Evolutionary conservation across 2,888 invertebrate genomes (phyloP).

Genomic region (Iphiclides podalirius): DNA sequence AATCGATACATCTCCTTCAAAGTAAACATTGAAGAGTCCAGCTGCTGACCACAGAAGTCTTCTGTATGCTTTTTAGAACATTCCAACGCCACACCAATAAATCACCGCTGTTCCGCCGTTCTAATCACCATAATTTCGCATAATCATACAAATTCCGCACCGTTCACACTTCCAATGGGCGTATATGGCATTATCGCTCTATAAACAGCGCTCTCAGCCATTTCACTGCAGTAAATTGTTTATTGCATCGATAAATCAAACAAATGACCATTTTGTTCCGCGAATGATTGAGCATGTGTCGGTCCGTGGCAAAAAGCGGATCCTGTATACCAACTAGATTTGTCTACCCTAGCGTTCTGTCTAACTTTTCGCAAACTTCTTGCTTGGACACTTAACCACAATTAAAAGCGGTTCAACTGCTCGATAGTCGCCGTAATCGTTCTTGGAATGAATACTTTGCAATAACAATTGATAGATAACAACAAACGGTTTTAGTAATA

Average conservation of each 20-base stretch:
- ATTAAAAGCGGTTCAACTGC: background rate
- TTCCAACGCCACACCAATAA: background rate
- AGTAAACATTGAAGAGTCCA: background rate
- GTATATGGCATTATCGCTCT: constrained; percentile 23
- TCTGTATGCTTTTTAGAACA: background rate
- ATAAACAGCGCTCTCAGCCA: constrained; percentile 22
- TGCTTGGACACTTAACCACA: constrained; percentile 7
- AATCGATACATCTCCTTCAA: too few relatives aligned
- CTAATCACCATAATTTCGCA: constrained; percentile 24
- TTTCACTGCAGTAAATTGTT: constrained; percentile 12
- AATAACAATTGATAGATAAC: background rate
- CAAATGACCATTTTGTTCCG: constrained; percentile 15
- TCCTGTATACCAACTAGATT: constrained; percentile 2
- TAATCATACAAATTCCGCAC: constrained; percentile 27
- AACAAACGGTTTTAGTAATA: too few relatives aligned
- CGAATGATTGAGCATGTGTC: constrained; percentile 4
- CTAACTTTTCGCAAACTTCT: background rate
- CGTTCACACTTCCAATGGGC: constrained; percentile 24
- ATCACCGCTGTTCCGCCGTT: background rate
- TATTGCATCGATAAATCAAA: constrained; percentile 14
- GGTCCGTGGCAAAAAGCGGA: background rate
- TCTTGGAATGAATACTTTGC: background rate
- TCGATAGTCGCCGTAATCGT: background rate
- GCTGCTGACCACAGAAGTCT: background rate
- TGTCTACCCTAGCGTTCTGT: background rate